These are phyloP conservation scores for Thermophis baileyi DNA, from an alignment of 2,113 vertebrate species.

Conservation along the genomic window DNA sequence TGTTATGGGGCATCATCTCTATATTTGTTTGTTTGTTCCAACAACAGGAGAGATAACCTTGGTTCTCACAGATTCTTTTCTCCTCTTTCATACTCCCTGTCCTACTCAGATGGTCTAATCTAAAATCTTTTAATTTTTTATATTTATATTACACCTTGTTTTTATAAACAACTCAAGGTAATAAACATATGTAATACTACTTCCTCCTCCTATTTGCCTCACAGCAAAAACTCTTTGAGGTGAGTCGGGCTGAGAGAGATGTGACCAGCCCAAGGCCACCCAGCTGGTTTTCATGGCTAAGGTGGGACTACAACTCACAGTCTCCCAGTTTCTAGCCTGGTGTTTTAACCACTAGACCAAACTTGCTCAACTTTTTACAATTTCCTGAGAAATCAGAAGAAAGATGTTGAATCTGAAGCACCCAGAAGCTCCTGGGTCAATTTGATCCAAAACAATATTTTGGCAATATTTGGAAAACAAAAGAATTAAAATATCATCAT, in stretches of 20 bases:
- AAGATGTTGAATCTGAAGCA: accelerated
- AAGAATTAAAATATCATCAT: conserved; percentile 23
- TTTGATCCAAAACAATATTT: conserved; percentile 22
- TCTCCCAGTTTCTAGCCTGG: neutral
- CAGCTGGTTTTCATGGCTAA: neutral
- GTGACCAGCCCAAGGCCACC: neutral
- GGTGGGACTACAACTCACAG: neutral
- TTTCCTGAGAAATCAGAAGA: neutral
- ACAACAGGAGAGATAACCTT: neutral
- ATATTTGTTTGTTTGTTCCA: neutral
- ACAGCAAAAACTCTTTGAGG: neutral
- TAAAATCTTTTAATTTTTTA: neutral
- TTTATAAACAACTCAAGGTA: neutral
- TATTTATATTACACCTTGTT: too few species aligned
- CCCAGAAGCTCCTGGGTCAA: neutral
- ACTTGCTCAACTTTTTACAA: neutral
- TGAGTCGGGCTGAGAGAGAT: neutral
- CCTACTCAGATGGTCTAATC: neutral
- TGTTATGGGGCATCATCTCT: neutral
- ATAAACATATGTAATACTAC: neutral
- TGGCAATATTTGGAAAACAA: conserved; percentile 26
- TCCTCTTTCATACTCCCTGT: neutral
- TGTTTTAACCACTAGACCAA: neutral
- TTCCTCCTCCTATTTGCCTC: neutral
- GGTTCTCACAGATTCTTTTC: neutral